Evolutionary conservation across 2,113 vertebrate genomes (phyloP).

Genomic region (Phyllostomus discolor): DNA sequence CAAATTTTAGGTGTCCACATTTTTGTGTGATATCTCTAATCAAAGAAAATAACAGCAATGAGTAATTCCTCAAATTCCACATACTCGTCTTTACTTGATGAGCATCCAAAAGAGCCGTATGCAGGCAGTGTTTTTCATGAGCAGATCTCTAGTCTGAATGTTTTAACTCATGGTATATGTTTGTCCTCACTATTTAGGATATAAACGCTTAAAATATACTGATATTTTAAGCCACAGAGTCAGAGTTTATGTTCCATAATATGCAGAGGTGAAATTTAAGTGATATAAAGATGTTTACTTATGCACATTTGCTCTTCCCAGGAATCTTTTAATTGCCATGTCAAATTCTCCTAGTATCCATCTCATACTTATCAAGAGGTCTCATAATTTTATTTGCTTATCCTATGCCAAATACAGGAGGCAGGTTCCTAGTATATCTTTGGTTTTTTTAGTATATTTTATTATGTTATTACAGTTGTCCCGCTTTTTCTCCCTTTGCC

Average conservation of each 20-base stretch:
- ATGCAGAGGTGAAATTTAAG: background rate
- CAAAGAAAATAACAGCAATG: background rate
- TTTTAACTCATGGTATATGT: conserved; percentile 24
- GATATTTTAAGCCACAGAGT: background rate
- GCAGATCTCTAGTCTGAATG: background rate
- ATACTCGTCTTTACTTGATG: background rate
- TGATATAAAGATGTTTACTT: background rate
- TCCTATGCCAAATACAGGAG: background rate
- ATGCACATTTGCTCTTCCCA: background rate
- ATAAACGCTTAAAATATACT: background rate
- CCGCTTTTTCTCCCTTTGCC: too few species aligned
- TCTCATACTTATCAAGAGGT: background rate
- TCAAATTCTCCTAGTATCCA: background rate
- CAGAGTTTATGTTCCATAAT: conserved; percentile 1
- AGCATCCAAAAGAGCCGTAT: background rate
- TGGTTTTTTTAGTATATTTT: background rate
- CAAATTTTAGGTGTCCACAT: background rate
- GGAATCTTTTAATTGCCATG: background rate
- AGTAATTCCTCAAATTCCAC: background rate
- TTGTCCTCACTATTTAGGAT: background rate
- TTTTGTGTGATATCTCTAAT: background rate
- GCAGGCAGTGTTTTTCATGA: background rate
- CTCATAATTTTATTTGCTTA: conserved; percentile 14
- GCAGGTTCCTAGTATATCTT: background rate
- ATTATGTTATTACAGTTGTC: too few species aligned